Evolutionary conservation across 2,888 invertebrate species (phyloP), one percentile per base, ranked within the genome.

Genomic region (Scrobipalpa costella): DNA sequence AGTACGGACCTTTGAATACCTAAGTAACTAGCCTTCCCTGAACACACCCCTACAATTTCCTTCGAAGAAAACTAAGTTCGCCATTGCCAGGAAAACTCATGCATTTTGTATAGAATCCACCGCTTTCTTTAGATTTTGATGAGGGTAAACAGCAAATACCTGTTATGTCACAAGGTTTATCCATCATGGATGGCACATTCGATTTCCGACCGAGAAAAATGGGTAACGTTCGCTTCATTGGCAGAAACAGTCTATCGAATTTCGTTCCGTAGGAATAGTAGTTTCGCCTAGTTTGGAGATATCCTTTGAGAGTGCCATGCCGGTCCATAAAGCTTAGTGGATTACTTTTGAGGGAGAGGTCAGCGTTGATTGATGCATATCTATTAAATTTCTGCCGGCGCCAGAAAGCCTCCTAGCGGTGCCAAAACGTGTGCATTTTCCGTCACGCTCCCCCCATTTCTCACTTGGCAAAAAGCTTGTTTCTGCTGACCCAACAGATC

Each of bases 391-490:
- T 27, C 38, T 13, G 13, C 34, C 21, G 60, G 60, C 60, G 60
- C 60, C 60, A 49, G 49, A 6, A 34, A 60, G 33, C 34, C 60
- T 34, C 60, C 33, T 33, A 7, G 27, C 59, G n/a, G 15, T 44
- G 62, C 62, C 47, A 57, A 50, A 38, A 36, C 58, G 34, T 33
- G 58, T 15, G 57, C 21, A 38, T 36, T 63, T 58, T 58, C 58
- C 58, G 50, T 50, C 58, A 63, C 63, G 49, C 36, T 63, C 38
- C 13, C 44, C 36, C 58, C 63, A 50, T 63, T 58, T 50, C 47
- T 63, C 62, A 62, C 55, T 47, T 57, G 36, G 38, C 47, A 47
- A 34, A 57, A 57, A 21, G 57, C 36, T n/a, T 58, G 17, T 9
- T 36, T 59, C 60, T 33, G 60, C 60, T 60, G 49, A 60, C 60